These are phyloP conservation scores for Dendroctonus ponderosae DNA, from an alignment of 1,140 invertebrate species.

Conservation along the genomic window DNA sequence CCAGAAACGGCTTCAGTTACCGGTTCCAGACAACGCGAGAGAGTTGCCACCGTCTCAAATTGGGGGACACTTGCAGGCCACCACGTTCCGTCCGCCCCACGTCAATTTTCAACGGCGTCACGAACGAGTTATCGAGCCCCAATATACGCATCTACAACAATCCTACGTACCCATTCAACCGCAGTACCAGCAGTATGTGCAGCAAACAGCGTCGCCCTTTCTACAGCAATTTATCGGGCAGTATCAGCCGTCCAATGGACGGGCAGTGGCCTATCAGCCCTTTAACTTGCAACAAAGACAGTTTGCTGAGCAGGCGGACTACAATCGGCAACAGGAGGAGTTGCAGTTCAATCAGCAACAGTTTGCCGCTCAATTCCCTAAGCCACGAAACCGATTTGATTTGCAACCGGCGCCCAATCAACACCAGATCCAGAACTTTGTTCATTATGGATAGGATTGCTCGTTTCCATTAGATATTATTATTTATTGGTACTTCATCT, in stretches of 20 bases:
- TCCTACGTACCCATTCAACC: conserved; percentile 38
- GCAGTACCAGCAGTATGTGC: conserved; percentile 42
- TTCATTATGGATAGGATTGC: conserved; percentile 32
- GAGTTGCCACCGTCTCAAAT: conserved; percentile 39
- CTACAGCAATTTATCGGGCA: conserved; percentile 32
- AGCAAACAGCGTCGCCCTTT: conserved; percentile 42
- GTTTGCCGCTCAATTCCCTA: conserved; percentile 31
- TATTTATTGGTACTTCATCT: too few species aligned
- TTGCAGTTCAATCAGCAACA: conserved; percentile 31
- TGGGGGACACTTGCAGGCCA: conserved; percentile 47
- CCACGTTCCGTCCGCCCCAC: conserved; percentile 45
- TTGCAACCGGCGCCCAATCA: conserved; percentile 17
- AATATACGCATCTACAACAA: conserved; percentile 28
- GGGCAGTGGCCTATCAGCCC: conserved; percentile 38
- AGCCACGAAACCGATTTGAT: conserved; percentile 43
- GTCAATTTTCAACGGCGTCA: conserved; percentile 23
- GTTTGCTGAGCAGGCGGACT: conserved; percentile 35
- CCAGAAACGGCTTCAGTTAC: conserved; percentile 47
- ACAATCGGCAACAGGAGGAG: conserved; percentile 26
- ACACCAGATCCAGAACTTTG: conserved; percentile 32
- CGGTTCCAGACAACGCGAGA: conserved; percentile 37
- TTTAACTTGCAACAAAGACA: conserved; percentile 36
- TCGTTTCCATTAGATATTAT: too few species aligned
- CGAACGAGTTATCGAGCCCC: conserved; percentile 23
- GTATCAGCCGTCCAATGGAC: conserved; percentile 26